A percentile compares a stretch with the other conserved stretches of the same genome.
phyloP scores from a whole-genome alignment of 2,888 invertebrate genomes.

The Cynaeus angustus region DNA sequence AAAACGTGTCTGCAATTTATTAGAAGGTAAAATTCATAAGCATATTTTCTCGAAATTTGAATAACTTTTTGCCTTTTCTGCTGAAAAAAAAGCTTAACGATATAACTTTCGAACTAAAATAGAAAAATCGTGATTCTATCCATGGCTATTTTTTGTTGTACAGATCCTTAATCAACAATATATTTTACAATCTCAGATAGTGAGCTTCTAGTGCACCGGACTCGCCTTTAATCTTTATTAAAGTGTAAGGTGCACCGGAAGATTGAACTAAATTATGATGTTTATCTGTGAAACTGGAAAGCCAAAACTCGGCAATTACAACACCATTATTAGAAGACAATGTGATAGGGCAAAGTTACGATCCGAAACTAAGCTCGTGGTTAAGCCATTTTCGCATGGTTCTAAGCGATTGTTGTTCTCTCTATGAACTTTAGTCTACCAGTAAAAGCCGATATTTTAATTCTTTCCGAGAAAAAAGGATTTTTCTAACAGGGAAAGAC shows the following conservation, averaged over 20 bases:
- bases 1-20: neutral
- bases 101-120: slow-evolving; percentile 15
- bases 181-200: slow-evolving; percentile 37
- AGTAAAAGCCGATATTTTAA: slow-evolving; percentile 41
- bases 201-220: slow-evolving; percentile 29
- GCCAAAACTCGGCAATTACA: slow-evolving; percentile 40
- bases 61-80: neutral
- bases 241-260: slow-evolving; percentile 41
- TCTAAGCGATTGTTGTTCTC: slow-evolving; percentile 5
- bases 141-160: slow-evolving; percentile 20
- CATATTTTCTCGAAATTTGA: no score
- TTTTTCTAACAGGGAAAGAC: slow-evolving; percentile 40
- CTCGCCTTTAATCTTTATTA: slow-evolving; percentile 47
- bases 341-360: slow-evolving; percentile 28
- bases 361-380: slow-evolving; percentile 21
- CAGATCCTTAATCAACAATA: slow-evolving; percentile 43
- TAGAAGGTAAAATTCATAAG: neutral
- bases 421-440: slow-evolving; percentile 3
- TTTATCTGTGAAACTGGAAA: slow-evolving; percentile 37
- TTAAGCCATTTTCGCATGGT: slow-evolving; percentile 6
- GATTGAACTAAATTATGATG: slow-evolving; percentile 48
- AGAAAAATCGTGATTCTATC: slow-evolving; percentile 32
- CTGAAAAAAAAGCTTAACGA: slow-evolving; percentile 29
- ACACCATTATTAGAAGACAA: slow-evolving; percentile 28
- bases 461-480: slow-evolving; percentile 23